Percentiles rank a stretch among this genome's conserved stretches.
phyloP scores from a whole-genome alignment of 64 coral and sea anemone genomes.

The Trachythela sp. region DNA sequence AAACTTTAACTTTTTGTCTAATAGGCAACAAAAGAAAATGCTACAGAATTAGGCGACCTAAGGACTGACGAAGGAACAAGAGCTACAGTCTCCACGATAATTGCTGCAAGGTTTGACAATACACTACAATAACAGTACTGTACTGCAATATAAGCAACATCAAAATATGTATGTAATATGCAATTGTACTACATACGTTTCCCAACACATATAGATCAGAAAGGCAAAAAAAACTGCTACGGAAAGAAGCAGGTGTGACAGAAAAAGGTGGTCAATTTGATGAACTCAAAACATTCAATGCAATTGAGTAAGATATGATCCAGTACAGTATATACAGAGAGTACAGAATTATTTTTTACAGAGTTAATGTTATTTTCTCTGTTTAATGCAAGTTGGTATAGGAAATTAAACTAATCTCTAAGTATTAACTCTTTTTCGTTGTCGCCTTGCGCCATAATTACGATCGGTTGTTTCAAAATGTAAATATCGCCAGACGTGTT shows the following conservation, averaged over 20 bases:
- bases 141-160: too few species aligned
- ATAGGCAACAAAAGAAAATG: slow-evolving; percentile 12
- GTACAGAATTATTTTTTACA: not conserved
- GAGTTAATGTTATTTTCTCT: too few species aligned
- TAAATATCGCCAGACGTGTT: too few species aligned
- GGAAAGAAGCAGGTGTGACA: not conserved
- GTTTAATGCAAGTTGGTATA: too few species aligned
- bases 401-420: too few species aligned
- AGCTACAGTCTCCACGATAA: not conserved
- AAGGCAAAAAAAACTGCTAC: not conserved
- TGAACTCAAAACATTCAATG: slow-evolving; percentile 1
- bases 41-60: not conserved
- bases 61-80: not conserved
- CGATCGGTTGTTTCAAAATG: too few species aligned
- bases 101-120: not conserved
- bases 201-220: not conserved
- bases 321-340: not conserved
- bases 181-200: too few species aligned
- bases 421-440: too few species aligned
- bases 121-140: not conserved
- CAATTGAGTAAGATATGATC: not conserved
- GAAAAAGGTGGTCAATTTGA: not conserved
- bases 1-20: too few species aligned
- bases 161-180: too few species aligned
- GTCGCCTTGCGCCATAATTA: too few species aligned